Conservation (phyloP, 2,113 vertebrate species). For the Poecilia latipinna region DNA sequence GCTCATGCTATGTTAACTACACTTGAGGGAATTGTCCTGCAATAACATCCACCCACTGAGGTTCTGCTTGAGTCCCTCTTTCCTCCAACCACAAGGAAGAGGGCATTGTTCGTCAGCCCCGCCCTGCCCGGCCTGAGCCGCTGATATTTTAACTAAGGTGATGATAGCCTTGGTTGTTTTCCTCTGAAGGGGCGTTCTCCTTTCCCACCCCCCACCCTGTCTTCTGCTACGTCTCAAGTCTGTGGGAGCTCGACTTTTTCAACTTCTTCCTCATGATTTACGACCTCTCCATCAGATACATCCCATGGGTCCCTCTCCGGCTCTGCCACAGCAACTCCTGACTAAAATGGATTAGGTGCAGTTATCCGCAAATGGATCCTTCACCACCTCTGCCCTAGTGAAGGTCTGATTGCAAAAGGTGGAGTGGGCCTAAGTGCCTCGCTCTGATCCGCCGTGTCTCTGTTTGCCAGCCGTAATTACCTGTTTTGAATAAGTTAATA, state of each 20-base stretch:
- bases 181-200: slow-evolving; percentile 41
- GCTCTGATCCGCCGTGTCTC: slow-evolving; percentile 55
- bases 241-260: slow-evolving; percentile 69
- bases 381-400: slow-evolving; percentile 50
- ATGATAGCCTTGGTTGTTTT: slow-evolving; percentile 71
- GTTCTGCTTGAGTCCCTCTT: slow-evolving; percentile 45
- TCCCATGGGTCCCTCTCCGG: slow-evolving; percentile 59
- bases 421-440: slow-evolving; percentile 59
- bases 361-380: slow-evolving; percentile 79
- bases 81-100: slow-evolving; percentile 40
- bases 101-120: slow-evolving; percentile 55
- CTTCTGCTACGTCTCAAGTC: slow-evolving; percentile 50
- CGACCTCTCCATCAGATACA: slow-evolving; percentile 67
- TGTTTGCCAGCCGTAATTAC: slow-evolving; percentile 73
- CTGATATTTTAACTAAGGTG: slow-evolving; percentile 72
- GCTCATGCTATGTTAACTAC: slow-evolving; percentile 59
- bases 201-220: neutral
- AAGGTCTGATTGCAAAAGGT: slow-evolving; percentile 69
- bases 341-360: slow-evolving; percentile 77
- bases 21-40: slow-evolving; percentile 61
- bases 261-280: slow-evolving; percentile 75
- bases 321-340: slow-evolving; percentile 59
- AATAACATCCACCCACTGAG: slow-evolving; percentile 58
- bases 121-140: slow-evolving; percentile 42
- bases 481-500: slow-evolving; percentile 80